Base-by-base conservation (phyloP, 2,113 vertebrate species). In the Chlamydotis undulata region DNA sequence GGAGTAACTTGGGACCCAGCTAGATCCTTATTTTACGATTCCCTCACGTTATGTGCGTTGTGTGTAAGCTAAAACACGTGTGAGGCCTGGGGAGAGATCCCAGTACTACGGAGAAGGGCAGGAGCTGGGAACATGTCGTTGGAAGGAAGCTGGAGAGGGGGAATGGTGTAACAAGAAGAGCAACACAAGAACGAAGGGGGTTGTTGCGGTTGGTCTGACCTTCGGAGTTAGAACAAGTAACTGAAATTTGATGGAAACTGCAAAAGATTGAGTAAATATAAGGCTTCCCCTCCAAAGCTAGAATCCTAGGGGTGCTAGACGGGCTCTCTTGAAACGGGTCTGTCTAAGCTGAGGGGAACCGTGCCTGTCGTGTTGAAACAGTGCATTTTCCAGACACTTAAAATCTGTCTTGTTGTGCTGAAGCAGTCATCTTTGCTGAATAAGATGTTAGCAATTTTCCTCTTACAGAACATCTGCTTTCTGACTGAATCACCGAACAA, bases 381-480 rank as follows among this genome's bases (percentile, higher is more conserved):
- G 23, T 15, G 59, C 33, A 4, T 88, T 77, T 75, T 67, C 53
- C 28, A 37, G 53, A 25, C 63, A 14, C 41, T 37, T 37, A 12
- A 45, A 2, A 21, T 61, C 41, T 23, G 33, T 25, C 65, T 75
- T 25, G 43, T 64, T 64, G 76, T 3, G 6, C 92, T 65, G 73
- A 64, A 68, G 63, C 25, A 91, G 77, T 90, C 39, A 28, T 74
- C 77, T 64, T 37, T 92, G 83, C 85, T 70, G 91, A 91, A 10
- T 61, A 80, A 75, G 79, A 24, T 59, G 56, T 74, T 71, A 71
- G 74, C 89, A 57, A 1, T 78, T 78, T 86, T 84, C 31, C 75
- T 83, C 90, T 56, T 41, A 5, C 43, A 61, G 95, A 26, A 81
- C 80, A 69, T 78, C 64, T 89, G 88, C 80, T 84, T 31, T 52